Conservation (phyloP, 2,888 invertebrate genomes). For the Chrysolina haemoptera region DNA sequence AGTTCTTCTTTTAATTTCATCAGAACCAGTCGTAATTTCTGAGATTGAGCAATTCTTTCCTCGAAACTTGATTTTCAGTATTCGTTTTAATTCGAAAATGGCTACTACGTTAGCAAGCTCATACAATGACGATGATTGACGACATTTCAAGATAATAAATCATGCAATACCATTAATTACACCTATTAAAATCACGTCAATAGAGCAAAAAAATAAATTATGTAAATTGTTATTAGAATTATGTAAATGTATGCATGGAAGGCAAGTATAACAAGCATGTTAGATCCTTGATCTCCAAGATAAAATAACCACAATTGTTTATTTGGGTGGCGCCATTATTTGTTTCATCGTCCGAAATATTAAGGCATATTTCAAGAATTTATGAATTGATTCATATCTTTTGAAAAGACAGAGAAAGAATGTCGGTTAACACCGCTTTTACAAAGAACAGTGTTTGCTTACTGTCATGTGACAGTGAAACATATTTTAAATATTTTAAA, state of each 20-base stretch:
- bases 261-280: background rate
- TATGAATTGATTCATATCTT: background rate
- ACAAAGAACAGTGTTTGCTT: too few species aligned
- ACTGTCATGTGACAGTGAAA: too few species aligned
- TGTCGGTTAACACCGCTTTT: too few species aligned
- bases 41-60: too few species aligned
- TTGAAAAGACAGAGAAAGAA: too few species aligned
- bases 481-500: too few species aligned
- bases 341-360: background rate
- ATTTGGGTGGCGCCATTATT: background rate
- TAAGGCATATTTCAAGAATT: background rate
- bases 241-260: slow-evolving; percentile 6
- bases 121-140: background rate
- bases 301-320: background rate
- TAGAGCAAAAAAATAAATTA: slow-evolving; percentile 3
- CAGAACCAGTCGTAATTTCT: too few species aligned
- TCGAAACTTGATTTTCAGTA: too few species aligned
- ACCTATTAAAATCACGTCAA: background rate
- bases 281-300: slow-evolving; percentile 1
- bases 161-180: background rate
- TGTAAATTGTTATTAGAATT: background rate
- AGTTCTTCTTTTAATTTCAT: too few species aligned
- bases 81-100: background rate
- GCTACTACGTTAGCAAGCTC: background rate
- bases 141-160: slow-evolving; percentile 5